Evolutionary conservation across 2,888 invertebrate genomes (phyloP).

Genomic region (Halocaridina rubra): DNA sequence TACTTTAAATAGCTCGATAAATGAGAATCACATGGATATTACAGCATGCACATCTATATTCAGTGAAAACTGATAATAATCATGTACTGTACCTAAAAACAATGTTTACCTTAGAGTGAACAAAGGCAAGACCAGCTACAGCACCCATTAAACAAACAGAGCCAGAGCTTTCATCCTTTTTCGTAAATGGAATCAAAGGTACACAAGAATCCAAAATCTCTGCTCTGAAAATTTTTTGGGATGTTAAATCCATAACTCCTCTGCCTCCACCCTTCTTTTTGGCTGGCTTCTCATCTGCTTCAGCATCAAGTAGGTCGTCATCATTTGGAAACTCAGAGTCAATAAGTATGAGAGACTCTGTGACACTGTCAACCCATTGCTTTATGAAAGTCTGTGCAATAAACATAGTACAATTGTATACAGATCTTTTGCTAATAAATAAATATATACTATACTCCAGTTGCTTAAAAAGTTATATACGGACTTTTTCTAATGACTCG

Average conservation of each 20-base stretch:
- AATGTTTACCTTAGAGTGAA: slow-evolving; percentile 74
- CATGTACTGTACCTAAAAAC: no score
- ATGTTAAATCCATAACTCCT: slow-evolving; percentile 18
- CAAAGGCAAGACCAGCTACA: slow-evolving; percentile 80
- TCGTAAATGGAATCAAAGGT: not conserved
- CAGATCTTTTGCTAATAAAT: no score
- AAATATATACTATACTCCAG: no score
- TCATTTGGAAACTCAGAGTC: slow-evolving; percentile 32
- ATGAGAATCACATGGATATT: no score
- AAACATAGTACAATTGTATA: no score
- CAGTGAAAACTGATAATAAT: no score
- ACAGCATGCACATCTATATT: no score
- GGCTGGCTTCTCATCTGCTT: slow-evolving; percentile 24
- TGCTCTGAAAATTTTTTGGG: slow-evolving; percentile 26
- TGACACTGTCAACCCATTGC: slow-evolving; percentile 51
- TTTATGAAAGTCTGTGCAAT: slow-evolving; percentile 20
- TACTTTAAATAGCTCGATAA: no score
- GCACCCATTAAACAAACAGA: slow-evolving; percentile 80
- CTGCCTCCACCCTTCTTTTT: slow-evolving; percentile 26
- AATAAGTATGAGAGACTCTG: slow-evolving; percentile 46
- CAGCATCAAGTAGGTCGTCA: slow-evolving; percentile 17
- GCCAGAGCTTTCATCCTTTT: slow-evolving; percentile 73
- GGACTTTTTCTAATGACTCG: no score
- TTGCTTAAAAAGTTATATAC: no score
- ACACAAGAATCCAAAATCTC: slow-evolving; percentile 30